Evolutionary conservation across 2,113 vertebrate genomes (phyloP).

Genomic region (Aythya baeri): DNA sequence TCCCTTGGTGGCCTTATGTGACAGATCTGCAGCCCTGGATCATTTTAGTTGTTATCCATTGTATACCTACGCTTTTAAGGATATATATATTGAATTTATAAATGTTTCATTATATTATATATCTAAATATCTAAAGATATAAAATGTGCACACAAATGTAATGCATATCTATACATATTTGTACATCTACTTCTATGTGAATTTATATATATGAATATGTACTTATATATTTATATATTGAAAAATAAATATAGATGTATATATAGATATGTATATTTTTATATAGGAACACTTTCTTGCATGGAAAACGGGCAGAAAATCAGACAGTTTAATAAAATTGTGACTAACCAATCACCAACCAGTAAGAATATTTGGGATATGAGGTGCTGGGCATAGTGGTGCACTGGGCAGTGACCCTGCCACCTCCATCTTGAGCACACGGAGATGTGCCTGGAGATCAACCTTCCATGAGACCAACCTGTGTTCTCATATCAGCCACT

Average conservation of each 20-base stretch:
- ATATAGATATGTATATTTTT: neutral
- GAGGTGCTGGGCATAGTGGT: fast-evolving
- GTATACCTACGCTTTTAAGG: neutral
- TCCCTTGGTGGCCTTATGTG: neutral
- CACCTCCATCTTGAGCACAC: fast-evolving
- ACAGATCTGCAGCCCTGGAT: fast-evolving
- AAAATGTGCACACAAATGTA: neutral
- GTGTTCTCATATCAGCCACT: neutral
- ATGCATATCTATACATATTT: neutral
- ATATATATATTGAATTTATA: neutral
- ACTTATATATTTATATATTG: neutral
- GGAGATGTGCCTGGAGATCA: fast-evolving
- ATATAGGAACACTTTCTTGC: neutral
- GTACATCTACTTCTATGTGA: neutral
- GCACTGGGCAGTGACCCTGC: fast-evolving
- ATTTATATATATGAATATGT: neutral
- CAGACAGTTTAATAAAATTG: neutral
- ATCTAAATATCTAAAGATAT: neutral
- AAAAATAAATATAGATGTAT: neutral
- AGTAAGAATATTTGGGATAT: neutral
- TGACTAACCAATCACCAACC: neutral
- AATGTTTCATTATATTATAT: neutral
- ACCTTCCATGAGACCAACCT: no score
- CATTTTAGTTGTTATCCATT: neutral
- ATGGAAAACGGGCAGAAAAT: neutral